Percentiles rank a stretch among this genome's conserved stretches.
Conservation (phyloP, 2,888 invertebrate genomes). For the Megastigmus dorsalis region DNA sequence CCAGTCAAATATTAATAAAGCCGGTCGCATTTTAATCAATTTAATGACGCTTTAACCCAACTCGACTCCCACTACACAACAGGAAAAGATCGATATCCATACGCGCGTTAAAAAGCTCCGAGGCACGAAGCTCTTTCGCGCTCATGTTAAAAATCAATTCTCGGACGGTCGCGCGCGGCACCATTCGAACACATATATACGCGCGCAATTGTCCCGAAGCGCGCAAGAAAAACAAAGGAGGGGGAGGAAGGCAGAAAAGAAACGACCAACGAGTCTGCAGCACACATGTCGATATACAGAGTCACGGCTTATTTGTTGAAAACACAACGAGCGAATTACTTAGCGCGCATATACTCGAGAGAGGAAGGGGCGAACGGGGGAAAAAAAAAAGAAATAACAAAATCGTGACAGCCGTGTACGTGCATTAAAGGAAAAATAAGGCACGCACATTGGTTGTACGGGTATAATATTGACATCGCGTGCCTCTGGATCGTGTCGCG, state of each 20-base stretch:
- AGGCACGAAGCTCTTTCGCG: not conserved
- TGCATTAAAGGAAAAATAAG: constrained; percentile 30
- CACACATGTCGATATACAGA: not conserved
- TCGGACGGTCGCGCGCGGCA: not conserved
- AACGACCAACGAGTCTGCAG: not conserved
- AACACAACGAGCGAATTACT: constrained; percentile 44
- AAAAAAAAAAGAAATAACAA: constrained; percentile 2
- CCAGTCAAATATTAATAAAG: not conserved
- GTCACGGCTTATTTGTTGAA: constrained; percentile 23
- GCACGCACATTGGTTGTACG: not conserved
- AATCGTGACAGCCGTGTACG: constrained; percentile 21
- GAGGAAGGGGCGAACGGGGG: not conserved
- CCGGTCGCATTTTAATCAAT: constrained; percentile 12
- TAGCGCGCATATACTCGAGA: not conserved
- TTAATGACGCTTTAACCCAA: constrained; percentile 13
- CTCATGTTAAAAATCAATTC: constrained; percentile 39
- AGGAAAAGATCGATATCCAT: constrained; percentile 20
- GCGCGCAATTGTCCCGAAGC: no score
- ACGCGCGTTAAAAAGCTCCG: not conserved
- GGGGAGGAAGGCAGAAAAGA: no score
- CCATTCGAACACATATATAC: no score
- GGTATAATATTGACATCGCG: constrained; percentile 43
- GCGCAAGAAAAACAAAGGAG: no score
- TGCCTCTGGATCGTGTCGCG: constrained; percentile 9
- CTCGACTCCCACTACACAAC: not conserved